These are phyloP conservation scores for Pararge aegeria DNA, from an alignment of 1,140 invertebrate species.

Conservation along the genomic window DNA sequence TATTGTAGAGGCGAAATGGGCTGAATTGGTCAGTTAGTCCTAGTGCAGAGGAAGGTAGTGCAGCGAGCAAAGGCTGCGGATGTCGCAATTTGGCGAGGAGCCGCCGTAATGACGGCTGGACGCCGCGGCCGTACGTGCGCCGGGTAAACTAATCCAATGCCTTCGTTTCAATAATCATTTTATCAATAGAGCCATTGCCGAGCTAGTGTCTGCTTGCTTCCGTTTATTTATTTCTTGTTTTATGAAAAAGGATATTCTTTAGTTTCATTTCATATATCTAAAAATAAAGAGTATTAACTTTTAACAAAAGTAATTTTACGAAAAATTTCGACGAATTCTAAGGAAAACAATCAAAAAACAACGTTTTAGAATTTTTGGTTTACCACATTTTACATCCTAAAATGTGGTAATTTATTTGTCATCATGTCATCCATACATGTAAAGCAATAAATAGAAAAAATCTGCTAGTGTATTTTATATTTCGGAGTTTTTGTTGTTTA, in stretches of 20 bases:
- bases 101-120: slow-evolving; percentile 59
- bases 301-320: neutral
- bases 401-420: no score
- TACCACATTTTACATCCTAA: no score
- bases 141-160: slow-evolving; percentile 34
- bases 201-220: neutral
- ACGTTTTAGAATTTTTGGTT: no score
- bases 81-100: slow-evolving; percentile 66
- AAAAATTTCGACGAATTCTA: no score
- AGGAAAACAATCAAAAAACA: no score
- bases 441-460: no score
- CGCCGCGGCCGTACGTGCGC: slow-evolving; percentile 50
- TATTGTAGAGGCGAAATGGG: slow-evolving; percentile 26
- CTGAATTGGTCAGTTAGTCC: slow-evolving; percentile 22
- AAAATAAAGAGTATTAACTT: neutral
- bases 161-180: slow-evolving; percentile 30
- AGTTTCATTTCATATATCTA: neutral
- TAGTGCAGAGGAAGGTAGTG: slow-evolving; percentile 23
- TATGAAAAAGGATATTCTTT: neutral
- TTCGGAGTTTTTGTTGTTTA: no score
- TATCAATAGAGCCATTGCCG: slow-evolving; percentile 18
- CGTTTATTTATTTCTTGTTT: slow-evolving; percentile 9
- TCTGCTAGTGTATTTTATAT: no score
- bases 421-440: no score
- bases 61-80: slow-evolving; percentile 52